Evolutionary conservation across 2,113 vertebrate species (phyloP).

Genomic region (Entomyzon cyanotis): DNA sequence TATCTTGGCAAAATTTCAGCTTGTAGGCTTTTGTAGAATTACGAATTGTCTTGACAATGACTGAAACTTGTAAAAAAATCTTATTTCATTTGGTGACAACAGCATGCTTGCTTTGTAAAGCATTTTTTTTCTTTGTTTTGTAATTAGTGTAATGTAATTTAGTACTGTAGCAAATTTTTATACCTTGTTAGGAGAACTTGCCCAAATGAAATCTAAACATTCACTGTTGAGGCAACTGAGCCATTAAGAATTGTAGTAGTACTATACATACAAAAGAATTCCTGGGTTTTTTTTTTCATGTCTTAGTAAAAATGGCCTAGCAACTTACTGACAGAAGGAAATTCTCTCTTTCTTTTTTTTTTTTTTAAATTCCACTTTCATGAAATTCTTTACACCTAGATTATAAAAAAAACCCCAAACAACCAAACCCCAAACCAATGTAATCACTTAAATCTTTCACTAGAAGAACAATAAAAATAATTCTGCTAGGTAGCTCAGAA

Average conservation of each 20-base stretch:
- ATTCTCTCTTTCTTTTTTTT: not conserved
- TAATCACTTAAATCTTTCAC: not conserved
- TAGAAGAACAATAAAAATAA: not conserved
- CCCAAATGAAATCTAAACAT: not conserved
- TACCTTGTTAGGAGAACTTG: not conserved
- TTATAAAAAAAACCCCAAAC: not conserved
- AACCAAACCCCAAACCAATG: not conserved
- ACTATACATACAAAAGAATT: not conserved
- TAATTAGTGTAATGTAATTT: not conserved
- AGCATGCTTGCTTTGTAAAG: not conserved
- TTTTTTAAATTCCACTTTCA: not conserved
- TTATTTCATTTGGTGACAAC: not conserved
- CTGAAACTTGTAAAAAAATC: not conserved
- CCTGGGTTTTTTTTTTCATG: not conserved
- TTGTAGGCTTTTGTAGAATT: not conserved
- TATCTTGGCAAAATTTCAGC: not conserved
- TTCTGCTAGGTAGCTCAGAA: not conserved
- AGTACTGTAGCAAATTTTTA: not conserved
- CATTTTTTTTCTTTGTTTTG: too few relatives aligned
- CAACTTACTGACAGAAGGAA: not conserved
- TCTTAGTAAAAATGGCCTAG: not conserved
- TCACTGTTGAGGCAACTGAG: not conserved
- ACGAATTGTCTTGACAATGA: not conserved
- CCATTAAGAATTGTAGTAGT: not conserved
- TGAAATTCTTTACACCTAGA: not conserved